Conservation (phyloP, 2,113 vertebrate species). For the Dissostichus mawsoni region DNA sequence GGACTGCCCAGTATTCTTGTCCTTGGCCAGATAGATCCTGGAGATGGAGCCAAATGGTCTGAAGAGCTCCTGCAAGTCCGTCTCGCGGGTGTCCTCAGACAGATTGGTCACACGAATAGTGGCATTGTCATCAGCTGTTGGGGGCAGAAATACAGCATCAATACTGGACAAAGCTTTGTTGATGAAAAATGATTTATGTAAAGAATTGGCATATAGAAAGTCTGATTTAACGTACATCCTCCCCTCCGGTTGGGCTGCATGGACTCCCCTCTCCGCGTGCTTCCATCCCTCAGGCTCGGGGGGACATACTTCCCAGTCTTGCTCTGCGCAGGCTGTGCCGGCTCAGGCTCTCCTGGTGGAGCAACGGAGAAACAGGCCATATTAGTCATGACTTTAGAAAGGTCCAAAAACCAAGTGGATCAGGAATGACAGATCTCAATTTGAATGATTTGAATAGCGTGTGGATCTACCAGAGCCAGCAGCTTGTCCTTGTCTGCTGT, state of each 20-base stretch:
- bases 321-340: constrained; percentile 88
- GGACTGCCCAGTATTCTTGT: constrained; percentile 97
- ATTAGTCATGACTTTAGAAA: background rate
- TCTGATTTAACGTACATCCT: constrained; percentile 34
- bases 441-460: background rate
- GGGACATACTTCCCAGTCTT: constrained; percentile 97
- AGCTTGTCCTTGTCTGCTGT: constrained; percentile 92
- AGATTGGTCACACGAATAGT: constrained; percentile 98
- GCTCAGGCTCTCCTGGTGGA: constrained; percentile 86
- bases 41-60: constrained; percentile 98
- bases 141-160: rapidly evolving
- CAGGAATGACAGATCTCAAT: background rate
- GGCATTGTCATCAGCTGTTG: constrained; percentile 93
- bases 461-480: constrained; percentile 83
- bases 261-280: constrained; percentile 91
- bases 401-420: background rate
- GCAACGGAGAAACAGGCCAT: background rate
- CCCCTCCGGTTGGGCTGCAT: constrained; percentile 97
- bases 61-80: constrained; percentile 97
- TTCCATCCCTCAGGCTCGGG: constrained; percentile 91
- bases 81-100: constrained; percentile 97
- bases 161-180: background rate
- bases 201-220: rapidly evolving
- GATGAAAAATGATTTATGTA: background rate
- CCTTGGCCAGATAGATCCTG: constrained; percentile 96